A percentile compares a stretch with the other conserved stretches of the same genome.
These are phyloP conservation scores for Amyelois transitella DNA, from an alignment of 1,140 invertebrate genomes.

Conservation along the genomic window DNA sequence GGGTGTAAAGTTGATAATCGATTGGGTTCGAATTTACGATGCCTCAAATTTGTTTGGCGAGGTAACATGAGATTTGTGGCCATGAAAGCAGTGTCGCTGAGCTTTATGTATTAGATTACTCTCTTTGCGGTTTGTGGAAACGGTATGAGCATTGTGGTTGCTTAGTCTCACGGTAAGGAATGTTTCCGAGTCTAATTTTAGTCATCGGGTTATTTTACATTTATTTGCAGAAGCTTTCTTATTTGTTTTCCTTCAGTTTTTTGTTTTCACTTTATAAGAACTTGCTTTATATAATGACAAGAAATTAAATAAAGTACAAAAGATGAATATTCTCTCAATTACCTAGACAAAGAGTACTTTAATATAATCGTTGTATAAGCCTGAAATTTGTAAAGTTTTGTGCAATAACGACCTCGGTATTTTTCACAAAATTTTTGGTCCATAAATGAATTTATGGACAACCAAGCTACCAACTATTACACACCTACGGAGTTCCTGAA, in stretches of 20 bases:
- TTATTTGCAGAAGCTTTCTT: not conserved
- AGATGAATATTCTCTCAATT: too few relatives aligned
- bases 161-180: constrained; percentile 46
- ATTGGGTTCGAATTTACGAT: constrained; percentile 14
- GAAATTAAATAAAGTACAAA: too few relatives aligned
- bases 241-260: not conserved
- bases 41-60: constrained; percentile 25
- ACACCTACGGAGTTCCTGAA: constrained; percentile 10
- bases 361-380: too few relatives aligned
- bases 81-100: constrained; percentile 67
- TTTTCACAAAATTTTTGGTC: too few relatives aligned
- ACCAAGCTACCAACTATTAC: constrained; percentile 3
- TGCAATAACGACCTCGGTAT: too few relatives aligned
- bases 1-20: constrained; percentile 33
- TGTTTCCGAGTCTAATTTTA: constrained; percentile 19
- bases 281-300: too few relatives aligned
- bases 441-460: too few relatives aligned
- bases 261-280: too few relatives aligned
- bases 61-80: constrained; percentile 64
- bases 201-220: not conserved
- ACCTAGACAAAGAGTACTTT: too few relatives aligned
- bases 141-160: constrained; percentile 63
- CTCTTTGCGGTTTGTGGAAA: constrained; percentile 65
- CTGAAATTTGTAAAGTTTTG: too few relatives aligned
- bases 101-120: constrained; percentile 70